These are phyloP conservation scores for Ovibos moschatus DNA, from an alignment of 2,113 vertebrate genomes.

Conservation along the genomic window DNA sequence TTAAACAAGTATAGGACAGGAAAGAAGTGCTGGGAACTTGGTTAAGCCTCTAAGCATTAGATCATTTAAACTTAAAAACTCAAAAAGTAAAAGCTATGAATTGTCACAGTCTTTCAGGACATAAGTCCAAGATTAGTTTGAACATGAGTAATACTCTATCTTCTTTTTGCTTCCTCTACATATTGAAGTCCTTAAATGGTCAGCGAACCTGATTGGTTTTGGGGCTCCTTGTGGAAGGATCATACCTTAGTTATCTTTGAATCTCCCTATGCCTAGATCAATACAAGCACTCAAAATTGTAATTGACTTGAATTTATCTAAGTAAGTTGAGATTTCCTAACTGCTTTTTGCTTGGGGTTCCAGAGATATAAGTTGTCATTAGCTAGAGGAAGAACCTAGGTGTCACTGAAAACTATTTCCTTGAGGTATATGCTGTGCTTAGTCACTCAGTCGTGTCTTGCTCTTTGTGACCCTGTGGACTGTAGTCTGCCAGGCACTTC, in stretches of 20 bases:
- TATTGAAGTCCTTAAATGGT: neutral
- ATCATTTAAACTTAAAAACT: neutral
- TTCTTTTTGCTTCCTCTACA: neutral
- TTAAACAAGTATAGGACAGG: neutral
- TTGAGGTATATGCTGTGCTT: neutral
- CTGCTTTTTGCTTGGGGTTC: neutral
- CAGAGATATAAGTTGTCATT: neutral
- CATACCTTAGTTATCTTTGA: neutral
- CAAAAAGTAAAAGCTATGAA: neutral
- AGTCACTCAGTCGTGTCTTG: neutral
- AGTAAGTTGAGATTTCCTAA: neutral
- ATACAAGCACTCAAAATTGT: neutral
- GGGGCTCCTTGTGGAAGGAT: neutral
- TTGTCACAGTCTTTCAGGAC: neutral
- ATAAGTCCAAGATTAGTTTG: neutral
- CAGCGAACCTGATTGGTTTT: neutral
- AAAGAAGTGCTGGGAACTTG: neutral
- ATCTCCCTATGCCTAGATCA: neutral
- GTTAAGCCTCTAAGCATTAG: neutral
- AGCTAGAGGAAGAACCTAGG: neutral
- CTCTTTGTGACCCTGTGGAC: neutral
- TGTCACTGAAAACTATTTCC: neutral
- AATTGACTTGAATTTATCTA: neutral
- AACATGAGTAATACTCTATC: neutral
- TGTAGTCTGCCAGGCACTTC: neutral